Base-by-base conservation (phyloP, 2,888 invertebrate species). In the Dicranocentrus wangi region DNA sequence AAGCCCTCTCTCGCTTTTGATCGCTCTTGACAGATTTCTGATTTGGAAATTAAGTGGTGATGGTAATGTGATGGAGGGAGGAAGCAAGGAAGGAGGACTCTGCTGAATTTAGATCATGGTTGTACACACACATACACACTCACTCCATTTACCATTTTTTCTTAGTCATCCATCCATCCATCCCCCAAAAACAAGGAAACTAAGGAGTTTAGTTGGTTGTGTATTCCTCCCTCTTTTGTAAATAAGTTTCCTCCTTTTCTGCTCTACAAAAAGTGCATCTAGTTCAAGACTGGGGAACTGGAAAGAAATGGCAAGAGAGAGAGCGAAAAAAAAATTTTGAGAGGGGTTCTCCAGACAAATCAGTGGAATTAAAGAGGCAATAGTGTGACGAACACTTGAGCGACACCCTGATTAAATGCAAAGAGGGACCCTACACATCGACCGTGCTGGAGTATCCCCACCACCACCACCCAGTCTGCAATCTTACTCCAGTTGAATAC, bases 381-480 rank as follows among this genome's bases (percentile, higher is more conserved):
- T 75, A 81, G 73, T 75, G 75, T 71, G 81, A 71, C 81, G 71
- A 73, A 70, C 75, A 81, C 81, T 81, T 81, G 81, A 81, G 69
- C 69, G 69, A 69, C 81, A 73, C 69, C 63, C 79, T 72, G 71
- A 61, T 79, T 79, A 71, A 79, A 79, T 72, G 66, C 21, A 79
- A 66, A 63, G 69, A 65, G 42, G 70, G 70, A 66, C 76, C 76
- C 66, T 68, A 66, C 76, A 66, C 66, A 55, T 23, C 60, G 60
- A 61, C 43, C 8, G 47, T 47, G 15, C 15, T 47, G 47, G 15
- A 3, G 15, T 32, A 25, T 27, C 17, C 17, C 61, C 61, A 39
- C 63, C 39, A 39, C 23, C 27, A 27, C 7, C 60, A 27, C 15
- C 39, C 27, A 8, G 7, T 17, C 32, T 28, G 61, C 32, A 51